These are phyloP conservation scores for Conops quadrifasciatus DNA, from an alignment of 2,888 invertebrate genomes.

Conservation along the genomic window DNA sequence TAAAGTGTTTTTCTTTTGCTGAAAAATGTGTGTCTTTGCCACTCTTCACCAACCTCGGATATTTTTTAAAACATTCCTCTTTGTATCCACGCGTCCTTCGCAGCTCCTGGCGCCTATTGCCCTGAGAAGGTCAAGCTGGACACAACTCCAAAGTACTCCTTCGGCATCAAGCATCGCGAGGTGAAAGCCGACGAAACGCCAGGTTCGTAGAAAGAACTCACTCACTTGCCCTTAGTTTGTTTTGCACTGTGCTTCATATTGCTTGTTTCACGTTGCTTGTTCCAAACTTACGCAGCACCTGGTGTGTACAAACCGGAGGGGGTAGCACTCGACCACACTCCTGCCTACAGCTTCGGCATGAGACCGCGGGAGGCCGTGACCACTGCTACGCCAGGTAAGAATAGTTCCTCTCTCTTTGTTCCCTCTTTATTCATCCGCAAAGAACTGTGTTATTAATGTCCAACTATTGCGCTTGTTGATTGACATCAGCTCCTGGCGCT, in stretches of 20 bases:
- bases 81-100: constrained; percentile 11
- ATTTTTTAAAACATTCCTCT: neutral
- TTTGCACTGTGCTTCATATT: constrained; percentile 4
- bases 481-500: constrained; percentile 65
- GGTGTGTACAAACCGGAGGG: constrained; percentile 71
- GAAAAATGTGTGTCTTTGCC: neutral
- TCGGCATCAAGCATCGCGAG: constrained; percentile 67
- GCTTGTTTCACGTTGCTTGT: neutral
- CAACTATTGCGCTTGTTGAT: constrained; percentile 23
- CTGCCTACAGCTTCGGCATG: constrained; percentile 76
- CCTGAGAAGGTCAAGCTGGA: constrained; percentile 70
- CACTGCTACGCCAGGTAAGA: constrained; percentile 66
- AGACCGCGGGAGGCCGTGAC: constrained; percentile 72
- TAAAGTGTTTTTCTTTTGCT: constrained; percentile 7
- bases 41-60: neutral
- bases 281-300: constrained; percentile 55
- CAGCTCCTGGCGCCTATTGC: constrained; percentile 64
- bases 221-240: neutral
- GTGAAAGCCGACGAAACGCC: constrained; percentile 56
- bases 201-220: constrained; percentile 51
- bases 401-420: constrained; percentile 47
- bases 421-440: neutral
- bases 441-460: neutral
- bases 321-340: constrained; percentile 69
- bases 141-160: constrained; percentile 58